Evolutionary conservation across 35 echinoderm and acorn worm species (phyloP).

Genomic region (Heliocidaris erythrogramma): DNA sequence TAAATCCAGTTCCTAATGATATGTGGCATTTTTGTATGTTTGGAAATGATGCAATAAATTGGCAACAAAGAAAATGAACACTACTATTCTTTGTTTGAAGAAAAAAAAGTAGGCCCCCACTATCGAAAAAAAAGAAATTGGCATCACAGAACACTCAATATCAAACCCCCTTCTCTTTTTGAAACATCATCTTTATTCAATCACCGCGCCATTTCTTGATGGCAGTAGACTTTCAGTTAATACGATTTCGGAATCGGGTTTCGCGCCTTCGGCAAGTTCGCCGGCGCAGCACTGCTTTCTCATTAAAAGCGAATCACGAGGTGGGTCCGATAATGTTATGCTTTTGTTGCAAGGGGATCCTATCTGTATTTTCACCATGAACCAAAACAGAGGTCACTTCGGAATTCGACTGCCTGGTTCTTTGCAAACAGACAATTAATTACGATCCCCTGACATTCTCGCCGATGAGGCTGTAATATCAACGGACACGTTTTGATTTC

Average conservation of each 20-base stretch:
- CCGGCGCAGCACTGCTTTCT: neutral
- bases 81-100: neutral
- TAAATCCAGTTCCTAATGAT: neutral
- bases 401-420: neutral
- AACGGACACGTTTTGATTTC: neutral
- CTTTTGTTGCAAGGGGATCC: neutral
- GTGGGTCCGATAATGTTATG: neutral
- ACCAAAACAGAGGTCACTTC: neutral
- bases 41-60: neutral
- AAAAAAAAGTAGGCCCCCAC: neutral
- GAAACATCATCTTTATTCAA: neutral
- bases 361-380: neutral
- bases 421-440: constrained; percentile 12
- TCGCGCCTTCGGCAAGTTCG: neutral
- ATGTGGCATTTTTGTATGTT: neutral
- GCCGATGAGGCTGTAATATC: neutral
- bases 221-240: neutral
- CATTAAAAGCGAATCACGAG: neutral
- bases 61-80: neutral
- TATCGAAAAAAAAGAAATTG: neutral
- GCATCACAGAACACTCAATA: neutral
- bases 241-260: constrained; percentile 1
- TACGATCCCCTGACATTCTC: neutral
- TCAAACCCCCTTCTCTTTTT: neutral
- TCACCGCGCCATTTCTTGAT: neutral